Base-by-base conservation (phyloP, 2,888 invertebrate genomes). In the Lottia scabra region DNA sequence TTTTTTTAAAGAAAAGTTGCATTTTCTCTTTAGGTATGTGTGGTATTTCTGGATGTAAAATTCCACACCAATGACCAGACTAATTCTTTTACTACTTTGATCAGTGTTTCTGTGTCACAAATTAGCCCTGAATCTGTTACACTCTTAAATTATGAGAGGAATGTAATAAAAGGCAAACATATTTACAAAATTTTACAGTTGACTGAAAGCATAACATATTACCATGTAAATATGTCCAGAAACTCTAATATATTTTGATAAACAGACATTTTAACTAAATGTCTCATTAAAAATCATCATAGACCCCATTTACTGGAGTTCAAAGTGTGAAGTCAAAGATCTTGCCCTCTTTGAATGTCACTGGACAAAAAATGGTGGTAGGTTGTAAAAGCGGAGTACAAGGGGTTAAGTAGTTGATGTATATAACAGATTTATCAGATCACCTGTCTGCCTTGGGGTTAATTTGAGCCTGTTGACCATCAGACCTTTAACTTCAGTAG, bases 381-480 rank as follows among this genome's bases (percentile, higher is more conserved):
- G 38, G 38, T 38, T 38, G 38, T 38, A 38, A 38, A 38, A 38
- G 38, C 38, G 8, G 8, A 38, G 38, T 38, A 38, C 38, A 56
- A 56, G 56, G 56, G 56, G 56, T 56, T 56, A 56, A 56, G 56
- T 56, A 56, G 19, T 56, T 56, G 23, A 56, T 56, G 56, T 56
- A 56, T 19, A 56, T 56, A 56, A 56, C 56, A 56, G 56, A 56
- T 19, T 56, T 56, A 23, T 56, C 56, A 23, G 19, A 56, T 56
- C 56, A 56, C 56, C 56, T 56, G 56, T 56, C 23, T 23, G 56
- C 56, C 56, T 23, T 10, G 23, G 56, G 56, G 56, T 56, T 23
- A 56, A 56, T 23, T 56, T 56, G 19, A 19, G 19, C 56, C 19
- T 56, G 56, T 56, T 56, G 56, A 56, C 56, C 13, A 23, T 23